Percentiles rank a stretch among this genome's conserved stretches.
These are phyloP conservation scores for Manacus vitellinus DNA, from an alignment of 2,113 vertebrate genomes.

Conservation along the genomic window DNA sequence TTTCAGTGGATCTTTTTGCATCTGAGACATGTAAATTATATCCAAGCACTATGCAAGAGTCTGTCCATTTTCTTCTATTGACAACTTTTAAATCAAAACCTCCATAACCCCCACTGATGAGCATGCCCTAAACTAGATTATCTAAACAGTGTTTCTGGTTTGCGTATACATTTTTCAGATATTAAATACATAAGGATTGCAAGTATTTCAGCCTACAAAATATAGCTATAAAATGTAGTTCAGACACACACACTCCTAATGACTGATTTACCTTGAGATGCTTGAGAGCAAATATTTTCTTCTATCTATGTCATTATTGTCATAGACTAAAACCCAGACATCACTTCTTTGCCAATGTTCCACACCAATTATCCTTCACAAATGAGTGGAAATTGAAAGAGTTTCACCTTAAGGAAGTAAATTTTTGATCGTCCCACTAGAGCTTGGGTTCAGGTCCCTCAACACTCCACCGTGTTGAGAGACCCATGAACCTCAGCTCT, in stretches of 20 bases:
- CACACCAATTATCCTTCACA: background rate
- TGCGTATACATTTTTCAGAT: background rate
- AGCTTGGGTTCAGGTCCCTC: background rate
- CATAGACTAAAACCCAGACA: background rate
- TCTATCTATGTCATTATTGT: background rate
- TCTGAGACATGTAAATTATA: background rate
- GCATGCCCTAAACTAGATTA: background rate
- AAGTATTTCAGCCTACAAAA: background rate
- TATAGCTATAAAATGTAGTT: background rate
- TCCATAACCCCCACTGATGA: background rate
- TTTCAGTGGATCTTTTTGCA: background rate
- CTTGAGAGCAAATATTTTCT: background rate
- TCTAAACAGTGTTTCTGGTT: background rate
- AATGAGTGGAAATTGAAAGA: background rate
- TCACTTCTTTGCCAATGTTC: background rate
- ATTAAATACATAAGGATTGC: background rate
- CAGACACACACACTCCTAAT: background rate
- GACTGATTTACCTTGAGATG: background rate
- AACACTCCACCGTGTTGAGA: rapidly evolving
- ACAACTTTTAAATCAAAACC: background rate
- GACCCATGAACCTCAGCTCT: background rate
- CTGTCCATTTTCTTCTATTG: background rate
- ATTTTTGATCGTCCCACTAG: background rate
- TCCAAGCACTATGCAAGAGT: background rate
- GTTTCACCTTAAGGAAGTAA: background rate